A percentile compares a stretch with the other conserved stretches of the same genome.
Evolutionary conservation across 2,113 vertebrate genomes (phyloP).

Genomic region (Loxodonta africana): DNA sequence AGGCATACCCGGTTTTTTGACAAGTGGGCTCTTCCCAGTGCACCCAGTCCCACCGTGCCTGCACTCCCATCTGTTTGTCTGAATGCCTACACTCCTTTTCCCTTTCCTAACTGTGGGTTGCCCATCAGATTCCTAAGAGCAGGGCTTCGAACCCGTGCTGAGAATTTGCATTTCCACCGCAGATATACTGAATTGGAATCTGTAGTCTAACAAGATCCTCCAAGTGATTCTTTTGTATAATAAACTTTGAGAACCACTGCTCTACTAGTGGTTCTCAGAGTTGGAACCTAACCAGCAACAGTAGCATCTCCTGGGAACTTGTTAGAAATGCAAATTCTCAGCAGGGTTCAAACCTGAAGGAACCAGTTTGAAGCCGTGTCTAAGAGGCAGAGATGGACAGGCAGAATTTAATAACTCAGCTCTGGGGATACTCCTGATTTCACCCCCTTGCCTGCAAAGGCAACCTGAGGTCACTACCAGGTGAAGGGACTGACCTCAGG

Average conservation of each 20-base stretch:
- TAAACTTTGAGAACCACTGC: too few species aligned
- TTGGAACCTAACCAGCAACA: too few species aligned
- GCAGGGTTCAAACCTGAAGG: too few species aligned
- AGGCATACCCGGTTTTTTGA: background rate
- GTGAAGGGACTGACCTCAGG: background rate
- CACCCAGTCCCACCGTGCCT: background rate
- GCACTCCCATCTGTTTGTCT: background rate
- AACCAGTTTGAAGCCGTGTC: too few species aligned
- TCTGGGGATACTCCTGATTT: background rate
- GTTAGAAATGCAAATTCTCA: too few species aligned
- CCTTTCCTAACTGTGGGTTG: background rate
- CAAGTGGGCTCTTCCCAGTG: background rate
- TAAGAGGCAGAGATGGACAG: background rate
- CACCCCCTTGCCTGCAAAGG: background rate
- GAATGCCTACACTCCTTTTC: background rate
- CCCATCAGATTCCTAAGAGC: background rate
- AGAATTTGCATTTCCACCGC: too few species aligned
- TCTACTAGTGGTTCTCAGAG: too few species aligned
- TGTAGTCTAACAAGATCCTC: too few species aligned
- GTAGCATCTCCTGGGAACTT: too few species aligned
- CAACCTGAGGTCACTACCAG: background rate
- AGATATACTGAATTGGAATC: too few species aligned
- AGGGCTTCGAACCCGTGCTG: too few species aligned
- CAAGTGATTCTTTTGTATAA: too few species aligned
- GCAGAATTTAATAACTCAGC: background rate